Evolutionary conservation across 2,113 vertebrate genomes (phyloP), one percentile per base, ranked within the genome.

Genomic region (Istiophorus platypterus): DNA sequence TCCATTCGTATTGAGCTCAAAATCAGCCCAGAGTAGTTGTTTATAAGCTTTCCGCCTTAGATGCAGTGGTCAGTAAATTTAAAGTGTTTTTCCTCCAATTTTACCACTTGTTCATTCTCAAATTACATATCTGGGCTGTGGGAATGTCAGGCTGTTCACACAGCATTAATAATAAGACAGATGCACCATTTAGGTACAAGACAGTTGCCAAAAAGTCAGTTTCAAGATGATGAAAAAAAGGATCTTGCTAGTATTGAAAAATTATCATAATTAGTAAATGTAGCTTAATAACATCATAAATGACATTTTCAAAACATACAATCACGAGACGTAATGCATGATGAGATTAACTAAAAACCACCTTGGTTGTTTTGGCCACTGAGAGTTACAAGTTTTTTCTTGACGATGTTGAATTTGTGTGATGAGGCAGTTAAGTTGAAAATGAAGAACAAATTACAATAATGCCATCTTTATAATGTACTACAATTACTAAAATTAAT

Each of bases 401-500:
- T 69, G 64, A 72, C 52, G 14, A 42, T 24, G 62, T 57, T 41
- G 56, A 75, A 69, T 82, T 41, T 79, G 70, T 78, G 58, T 88
- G 70, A 88, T 80, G 67, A 88, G 54, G 79, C 73, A 70, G 79
- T 65, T 78, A 67, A 67, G 51, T 42, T 79, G 75, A 84, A 83
- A 85, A 81, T 77, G 42, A 73, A 78, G 31, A 83, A 74, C 58
- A 87, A 88, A 89, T 86, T 79, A 71, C 76, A 81, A 70, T 72
- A 84, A 79, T 78, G 69, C 45, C 61, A 65, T 78, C 72, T 82
- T 89, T 85, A 65, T 77, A 81, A 90, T 85, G 42, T 72, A 65
- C 61, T 74, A 56, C 79, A 88, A 89, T 92, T 75, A 84, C 83
- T 70, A 69, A 39, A 80, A 83, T 81, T 85, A 79, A 54, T 79